A percentile compares a stretch with the other conserved stretches of the same genome.
phyloP scores from a whole-genome alignment of 2,888 invertebrate genomes.

The Polylopha cassiicola region DNA sequence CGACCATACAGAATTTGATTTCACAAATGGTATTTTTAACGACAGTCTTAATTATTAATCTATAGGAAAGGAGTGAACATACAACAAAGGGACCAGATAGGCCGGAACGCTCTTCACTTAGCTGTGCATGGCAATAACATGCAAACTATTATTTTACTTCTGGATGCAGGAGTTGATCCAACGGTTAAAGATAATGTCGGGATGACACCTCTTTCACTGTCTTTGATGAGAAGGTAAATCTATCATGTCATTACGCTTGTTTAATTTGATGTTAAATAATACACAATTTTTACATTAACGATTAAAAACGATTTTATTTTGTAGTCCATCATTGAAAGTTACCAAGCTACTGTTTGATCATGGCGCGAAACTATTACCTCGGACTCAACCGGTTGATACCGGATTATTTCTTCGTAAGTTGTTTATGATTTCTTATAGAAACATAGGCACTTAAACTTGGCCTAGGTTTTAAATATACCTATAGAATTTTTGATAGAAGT shows the following conservation, averaged over 20 bases:
- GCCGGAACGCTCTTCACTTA: constrained; percentile 61
- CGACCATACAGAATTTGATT: no score
- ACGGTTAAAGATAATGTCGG: constrained; percentile 59
- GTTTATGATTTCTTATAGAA: not conserved
- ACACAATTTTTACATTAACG: not conserved
- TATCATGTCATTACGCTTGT: not conserved
- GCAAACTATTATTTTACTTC: constrained; percentile 39
- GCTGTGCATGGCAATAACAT: constrained; percentile 48
- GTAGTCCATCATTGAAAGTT: constrained; percentile 49
- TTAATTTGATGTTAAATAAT: not conserved
- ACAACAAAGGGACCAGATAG: constrained; percentile 51
- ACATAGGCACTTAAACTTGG: constrained; percentile 1
- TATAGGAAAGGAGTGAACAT: constrained; percentile 39
- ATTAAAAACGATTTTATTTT: constrained; percentile 23
- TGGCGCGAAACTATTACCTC: constrained; percentile 49
- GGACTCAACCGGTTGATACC: constrained; percentile 45
- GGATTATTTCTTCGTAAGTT: constrained; percentile 61
- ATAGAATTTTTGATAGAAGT: constrained; percentile 15
- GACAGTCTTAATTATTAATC: constrained; percentile 17
- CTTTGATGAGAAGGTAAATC: constrained; percentile 58
- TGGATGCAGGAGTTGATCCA: constrained; percentile 47
- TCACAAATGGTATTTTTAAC: no score
- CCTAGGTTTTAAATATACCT: constrained; percentile 5
- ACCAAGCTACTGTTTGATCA: constrained; percentile 53
- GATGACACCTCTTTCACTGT: constrained; percentile 65